These are phyloP conservation scores for Osedax frankpressi DNA, from an alignment of 2,888 invertebrate species.

Conservation along the genomic window DNA sequence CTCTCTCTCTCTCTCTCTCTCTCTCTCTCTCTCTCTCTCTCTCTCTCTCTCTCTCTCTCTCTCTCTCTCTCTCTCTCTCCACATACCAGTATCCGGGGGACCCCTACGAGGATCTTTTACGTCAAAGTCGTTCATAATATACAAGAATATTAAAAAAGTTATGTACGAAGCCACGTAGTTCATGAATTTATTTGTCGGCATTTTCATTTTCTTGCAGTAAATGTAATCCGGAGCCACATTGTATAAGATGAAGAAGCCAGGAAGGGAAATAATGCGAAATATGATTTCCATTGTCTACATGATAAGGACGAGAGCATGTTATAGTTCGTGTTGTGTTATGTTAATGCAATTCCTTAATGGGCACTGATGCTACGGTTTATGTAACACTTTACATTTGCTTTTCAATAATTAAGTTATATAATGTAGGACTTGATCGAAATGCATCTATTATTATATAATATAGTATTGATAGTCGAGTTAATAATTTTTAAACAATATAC, in stretches of 20 bases:
- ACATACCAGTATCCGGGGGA: conserved; percentile 27
- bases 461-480: too few relatives aligned
- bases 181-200: conserved; percentile 58
- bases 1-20: conserved; percentile 8
- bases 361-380: too few relatives aligned
- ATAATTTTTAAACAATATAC: too few relatives aligned
- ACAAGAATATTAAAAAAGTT: conserved; percentile 54
- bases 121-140: conserved; percentile 48
- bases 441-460: too few relatives aligned
- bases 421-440: too few relatives aligned
- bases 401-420: too few relatives aligned
- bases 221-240: conserved; percentile 22
- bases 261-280: conserved; percentile 47
- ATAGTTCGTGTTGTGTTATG: too few relatives aligned
- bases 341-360: too few relatives aligned
- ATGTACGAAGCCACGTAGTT: conserved; percentile 52
- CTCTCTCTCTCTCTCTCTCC: conserved; percentile 6
- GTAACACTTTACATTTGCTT: too few relatives aligned
- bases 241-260: conserved; percentile 44
- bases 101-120: conserved; percentile 19
- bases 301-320: too few relatives aligned
- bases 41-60: conserved; percentile 12
- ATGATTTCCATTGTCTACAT: neutral
- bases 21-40: neutral
- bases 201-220: conserved; percentile 29